Base-by-base conservation (phyloP, 2,888 invertebrate species). In the Amblyjoppa proteus region DNA sequence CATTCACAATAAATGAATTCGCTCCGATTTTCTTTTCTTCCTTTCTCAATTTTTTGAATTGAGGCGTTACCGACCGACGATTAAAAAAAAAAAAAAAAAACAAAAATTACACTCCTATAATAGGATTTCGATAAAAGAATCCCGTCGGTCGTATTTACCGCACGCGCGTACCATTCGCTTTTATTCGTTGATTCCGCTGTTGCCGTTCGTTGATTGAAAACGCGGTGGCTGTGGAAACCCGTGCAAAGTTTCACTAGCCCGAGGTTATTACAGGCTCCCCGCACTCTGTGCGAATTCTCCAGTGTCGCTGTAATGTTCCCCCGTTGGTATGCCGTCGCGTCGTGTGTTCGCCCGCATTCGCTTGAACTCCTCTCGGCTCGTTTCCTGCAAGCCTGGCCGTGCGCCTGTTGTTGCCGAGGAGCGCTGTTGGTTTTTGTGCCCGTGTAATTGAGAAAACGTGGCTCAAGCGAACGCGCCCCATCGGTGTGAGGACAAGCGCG, bases 371-470 rank as follows among this genome's bases (percentile, higher is more conserved):
- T 56, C 56, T 25, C 56, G 25, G 25, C 58, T 58, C 58, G 58
- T 58, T 58, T 25, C 25, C 25, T 3, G 9, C 58, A 58, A 28
- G 3, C 58, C 58, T 11, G 3, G 11, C 58, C 7, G 13, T 13
- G 45, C 58, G 58, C 58, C 58, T 58, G 73, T 56, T 74, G 73
- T 53, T 75, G 16, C 11, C 11, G 45, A 45, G 11, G 45, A 13
- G 45, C 73, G 73, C 25, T 74, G 73, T 53, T 75, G 16, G 66
- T 64, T 74, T 68, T 75, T 56, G 82, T 83, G 74, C 64, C 61
- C 69, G 70, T 74, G 74, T 83, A 83, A 83, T 83, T 79, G 79
- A 83, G 79, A 75, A 79, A 79, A 79, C 61, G 58, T 38, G 66
- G 82, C 73, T 68, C 73, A 68, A 25, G 61, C 66, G 20, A 68